Conservation (phyloP, 2,888 invertebrate species). For the Torymus tubicola region DNA sequence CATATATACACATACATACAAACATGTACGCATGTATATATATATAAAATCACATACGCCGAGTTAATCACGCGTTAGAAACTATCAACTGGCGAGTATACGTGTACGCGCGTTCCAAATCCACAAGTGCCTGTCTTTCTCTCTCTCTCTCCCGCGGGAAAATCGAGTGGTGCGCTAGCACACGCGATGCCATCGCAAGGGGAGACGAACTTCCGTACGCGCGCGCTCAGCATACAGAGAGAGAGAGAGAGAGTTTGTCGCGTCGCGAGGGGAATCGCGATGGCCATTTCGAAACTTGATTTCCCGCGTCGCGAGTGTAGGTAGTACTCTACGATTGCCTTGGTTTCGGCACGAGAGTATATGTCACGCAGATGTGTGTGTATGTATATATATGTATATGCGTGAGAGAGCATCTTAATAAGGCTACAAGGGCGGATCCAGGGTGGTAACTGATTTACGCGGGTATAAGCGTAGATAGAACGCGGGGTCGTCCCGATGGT, state of each 20-base stretch:
- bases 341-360: neutral
- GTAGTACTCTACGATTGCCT: conserved; percentile 4
- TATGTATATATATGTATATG: neutral
- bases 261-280: neutral
- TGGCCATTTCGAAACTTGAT: conserved; percentile 24
- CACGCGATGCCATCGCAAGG: too few relatives aligned
- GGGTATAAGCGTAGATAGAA: too few relatives aligned
- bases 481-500: too few relatives aligned
- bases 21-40: neutral
- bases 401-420: neutral
- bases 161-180: neutral
- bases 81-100: neutral
- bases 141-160: neutral
- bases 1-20: neutral
- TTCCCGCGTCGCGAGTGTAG: conserved; percentile 6
- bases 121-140: neutral
- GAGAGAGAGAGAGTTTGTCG: too few relatives aligned
- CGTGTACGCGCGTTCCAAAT: neutral
- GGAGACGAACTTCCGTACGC: neutral
- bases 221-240: too few relatives aligned
- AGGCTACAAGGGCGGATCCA: too few relatives aligned
- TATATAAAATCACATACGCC: neutral
- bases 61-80: neutral
- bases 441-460: too few relatives aligned
- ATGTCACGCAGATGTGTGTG: neutral